Conservation (phyloP, 2,797 vertebrate genomes). For the Macropodus opercularis region DNA sequence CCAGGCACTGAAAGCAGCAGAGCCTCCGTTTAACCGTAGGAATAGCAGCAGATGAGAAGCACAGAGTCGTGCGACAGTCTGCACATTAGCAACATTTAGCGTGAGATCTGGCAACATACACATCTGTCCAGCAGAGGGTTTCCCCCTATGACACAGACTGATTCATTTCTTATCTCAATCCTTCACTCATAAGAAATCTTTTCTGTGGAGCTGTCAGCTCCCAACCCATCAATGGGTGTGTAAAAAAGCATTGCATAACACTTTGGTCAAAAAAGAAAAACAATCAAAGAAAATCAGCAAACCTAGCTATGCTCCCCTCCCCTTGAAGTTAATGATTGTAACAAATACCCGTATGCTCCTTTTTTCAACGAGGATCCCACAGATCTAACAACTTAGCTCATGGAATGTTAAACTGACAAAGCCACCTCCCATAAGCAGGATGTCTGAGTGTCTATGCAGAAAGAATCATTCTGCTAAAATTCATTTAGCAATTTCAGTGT, state of each 20-base stretch:
- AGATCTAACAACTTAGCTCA: conserved; percentile 64
- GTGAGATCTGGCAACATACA: conserved; percentile 56
- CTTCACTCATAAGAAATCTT: conserved; percentile 74
- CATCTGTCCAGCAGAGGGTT: conserved; percentile 59
- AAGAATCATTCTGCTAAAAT: conserved; percentile 44
- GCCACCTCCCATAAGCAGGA: conserved; percentile 48
- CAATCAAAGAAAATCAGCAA: conserved; percentile 57
- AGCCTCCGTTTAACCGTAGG: conserved; percentile 1
- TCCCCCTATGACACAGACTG: conserved; percentile 60
- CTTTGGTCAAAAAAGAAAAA: conserved; percentile 77
- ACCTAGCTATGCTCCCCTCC: conserved; percentile 65
- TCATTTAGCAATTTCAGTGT: conserved; percentile 51
- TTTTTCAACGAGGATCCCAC: conserved; percentile 63
- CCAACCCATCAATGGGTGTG: conserved; percentile 65
- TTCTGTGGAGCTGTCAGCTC: conserved; percentile 65
- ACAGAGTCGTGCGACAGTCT: conserved; percentile 16
- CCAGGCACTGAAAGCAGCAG: conserved; percentile 23
- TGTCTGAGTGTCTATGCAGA: conserved; percentile 57
- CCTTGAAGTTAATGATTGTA: conserved; percentile 82
- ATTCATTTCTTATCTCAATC: conserved; percentile 76
- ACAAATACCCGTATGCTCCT: conserved; percentile 81
- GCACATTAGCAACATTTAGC: conserved; percentile 62
- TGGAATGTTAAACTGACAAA: conserved; percentile 74
- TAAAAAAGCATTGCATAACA: conserved; percentile 81
- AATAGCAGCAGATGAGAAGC: conserved; percentile 9